These are phyloP conservation scores for Mionectes olivaceus DNA, from an alignment of 2,797 vertebrate genomes.

Conservation along the genomic window DNA sequence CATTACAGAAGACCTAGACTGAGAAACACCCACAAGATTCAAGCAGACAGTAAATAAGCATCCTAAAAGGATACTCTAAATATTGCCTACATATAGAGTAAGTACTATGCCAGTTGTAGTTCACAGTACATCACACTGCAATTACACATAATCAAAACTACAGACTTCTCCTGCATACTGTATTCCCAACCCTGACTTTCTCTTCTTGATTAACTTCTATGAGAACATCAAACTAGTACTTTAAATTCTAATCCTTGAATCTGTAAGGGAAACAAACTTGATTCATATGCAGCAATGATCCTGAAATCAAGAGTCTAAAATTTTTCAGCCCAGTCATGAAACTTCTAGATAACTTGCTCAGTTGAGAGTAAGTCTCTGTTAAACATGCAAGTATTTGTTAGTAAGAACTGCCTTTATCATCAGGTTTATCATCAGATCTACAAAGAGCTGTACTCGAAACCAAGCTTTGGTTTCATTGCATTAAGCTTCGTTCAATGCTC, in stretches of 20 bases:
- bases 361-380: neutral
- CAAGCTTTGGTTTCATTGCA: slow-evolving; percentile 1
- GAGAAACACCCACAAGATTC: neutral
- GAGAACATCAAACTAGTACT: neutral
- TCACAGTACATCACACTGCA: neutral
- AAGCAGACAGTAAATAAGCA: neutral
- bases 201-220: neutral
- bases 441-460: slow-evolving; percentile 17
- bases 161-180: neutral
- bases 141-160: neutral
- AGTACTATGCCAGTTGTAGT: neutral
- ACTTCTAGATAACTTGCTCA: neutral
- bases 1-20: neutral
- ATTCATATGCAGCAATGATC: neutral
- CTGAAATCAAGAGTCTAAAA: neutral
- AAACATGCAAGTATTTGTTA: neutral
- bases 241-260: neutral
- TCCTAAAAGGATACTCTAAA: neutral
- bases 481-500: slow-evolving; percentile 18
- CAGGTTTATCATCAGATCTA: slow-evolving; percentile 14
- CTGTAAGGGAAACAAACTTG: neutral
- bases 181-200: neutral
- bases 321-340: neutral
- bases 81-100: neutral
- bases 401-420: neutral